Evolutionary conservation across 2,113 vertebrate species (phyloP), one percentile per base, ranked within the genome.

Genomic region (Scomber colias): DNA sequence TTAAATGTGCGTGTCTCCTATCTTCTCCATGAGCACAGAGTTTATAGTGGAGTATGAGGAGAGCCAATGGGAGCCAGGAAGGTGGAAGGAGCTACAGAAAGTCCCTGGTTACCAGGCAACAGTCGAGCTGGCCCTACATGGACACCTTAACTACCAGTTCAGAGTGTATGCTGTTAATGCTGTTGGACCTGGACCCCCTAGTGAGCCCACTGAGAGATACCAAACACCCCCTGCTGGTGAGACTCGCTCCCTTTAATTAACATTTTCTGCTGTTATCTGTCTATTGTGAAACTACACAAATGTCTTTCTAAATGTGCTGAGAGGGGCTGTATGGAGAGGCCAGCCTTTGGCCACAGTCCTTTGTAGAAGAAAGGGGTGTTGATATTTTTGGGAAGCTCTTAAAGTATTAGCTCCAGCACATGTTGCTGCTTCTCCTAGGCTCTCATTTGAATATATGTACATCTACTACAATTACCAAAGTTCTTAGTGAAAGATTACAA

Each of bases 21-120:
- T 87, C 64, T 87, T 46, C 17, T 89, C 35, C 57, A 13, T 62
- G 88, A 79, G 31, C 62, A 50, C 81, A 99, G 98, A 97, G 71
- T 98, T 96, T 0, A 90, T 97, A 17, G 90, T 99, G 63, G 96
- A 99, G 87, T 98, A 95, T 67, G 97, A 98, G 85, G 97, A 97
- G 78, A 95, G 90, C 91, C 91, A 66, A 35, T 96, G 95, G 93
- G 95, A 97, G 17, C 96, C 96, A 0, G 96, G 93, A 61, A 93
- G 66, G 24, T 99, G 98, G 98, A 95, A 94, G 45, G 94, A 96
- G 85, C 81, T 97, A 16, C 84, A 93, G 19, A 91, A 92, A 81
- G 92, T 95, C 16, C 85, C 81, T 0, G 96, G 97, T 63, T 94
- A 95, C 77, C 94, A 93, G 71, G 95, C 92, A 74, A 94, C 96